These are phyloP conservation scores for Cheilosia variabilis DNA, from an alignment of 2,888 invertebrate species.

Conservation along the genomic window DNA sequence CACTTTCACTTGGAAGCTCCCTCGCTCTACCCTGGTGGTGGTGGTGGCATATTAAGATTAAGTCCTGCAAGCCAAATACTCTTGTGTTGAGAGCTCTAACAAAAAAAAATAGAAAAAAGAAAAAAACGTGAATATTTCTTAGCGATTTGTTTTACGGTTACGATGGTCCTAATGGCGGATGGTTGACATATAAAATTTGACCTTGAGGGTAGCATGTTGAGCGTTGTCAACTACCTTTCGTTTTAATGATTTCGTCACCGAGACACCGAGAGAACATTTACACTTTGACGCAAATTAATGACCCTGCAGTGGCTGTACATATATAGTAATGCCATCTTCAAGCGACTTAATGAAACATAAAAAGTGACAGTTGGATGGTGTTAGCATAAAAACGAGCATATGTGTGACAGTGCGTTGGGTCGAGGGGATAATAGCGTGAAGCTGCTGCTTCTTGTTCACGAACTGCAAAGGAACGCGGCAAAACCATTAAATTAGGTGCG, in stretches of 20 bases:
- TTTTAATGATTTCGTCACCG: constrained; percentile 22
- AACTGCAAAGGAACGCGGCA: not conserved
- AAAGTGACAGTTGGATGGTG: constrained; percentile 17
- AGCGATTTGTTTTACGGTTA: constrained; percentile 49
- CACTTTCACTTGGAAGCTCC: constrained; percentile 23
- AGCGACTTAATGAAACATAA: constrained; percentile 35
- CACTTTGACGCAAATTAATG: constrained; percentile 40
- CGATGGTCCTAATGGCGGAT: constrained; percentile 5
- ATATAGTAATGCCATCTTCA: constrained; percentile 9
- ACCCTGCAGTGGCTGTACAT: not conserved
- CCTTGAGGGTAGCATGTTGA: constrained; percentile 20
- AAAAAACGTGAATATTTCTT: constrained; percentile 27
- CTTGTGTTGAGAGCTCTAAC: not conserved
- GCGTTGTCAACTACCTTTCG: not conserved
- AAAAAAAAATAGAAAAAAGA: constrained; percentile 7
- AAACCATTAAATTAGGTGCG: constrained; percentile 23
- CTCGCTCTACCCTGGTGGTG: constrained; percentile 6
- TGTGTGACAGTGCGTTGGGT: not conserved
- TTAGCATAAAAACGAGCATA: constrained; percentile 11
- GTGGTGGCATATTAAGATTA: constrained; percentile 42
- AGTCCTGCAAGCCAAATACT: constrained; percentile 48
- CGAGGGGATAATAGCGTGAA: not conserved
- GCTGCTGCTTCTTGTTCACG: not conserved
- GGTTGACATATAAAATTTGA: constrained; percentile 30
- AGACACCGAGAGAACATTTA: not conserved